A percentile compares a stretch with the other conserved stretches of the same genome.
Conservation (phyloP, 2,888 invertebrate species). For the Megaustenia siamemsis region DNA sequence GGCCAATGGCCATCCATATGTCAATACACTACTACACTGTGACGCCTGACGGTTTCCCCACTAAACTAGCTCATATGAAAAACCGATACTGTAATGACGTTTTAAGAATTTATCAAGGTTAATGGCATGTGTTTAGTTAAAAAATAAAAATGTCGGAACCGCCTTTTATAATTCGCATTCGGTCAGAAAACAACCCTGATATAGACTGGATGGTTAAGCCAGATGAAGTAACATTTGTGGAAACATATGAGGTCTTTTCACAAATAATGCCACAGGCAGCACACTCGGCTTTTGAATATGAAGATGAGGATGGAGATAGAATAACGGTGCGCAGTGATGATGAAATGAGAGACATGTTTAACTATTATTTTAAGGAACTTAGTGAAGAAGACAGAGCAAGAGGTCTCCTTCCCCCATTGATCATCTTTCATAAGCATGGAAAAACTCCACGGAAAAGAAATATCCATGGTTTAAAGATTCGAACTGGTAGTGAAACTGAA, state of each 20-base stretch:
- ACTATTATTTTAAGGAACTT: conserved; percentile 69
- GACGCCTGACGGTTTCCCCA: too few species aligned
- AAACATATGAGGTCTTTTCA: conserved; percentile 74
- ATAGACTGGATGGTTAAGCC: conserved; percentile 77
- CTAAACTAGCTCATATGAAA: too few species aligned
- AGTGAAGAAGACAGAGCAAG: conserved; percentile 70
- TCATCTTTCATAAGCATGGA: conserved; percentile 74
- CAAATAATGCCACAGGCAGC: conserved; percentile 69
- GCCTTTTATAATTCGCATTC: conserved; percentile 71
- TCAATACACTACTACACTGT: too few species aligned
- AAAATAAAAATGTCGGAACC: conserved; percentile 53
- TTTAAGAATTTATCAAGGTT: too few species aligned
- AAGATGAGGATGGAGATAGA: conserved; percentile 78
- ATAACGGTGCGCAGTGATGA: conserved; percentile 79
- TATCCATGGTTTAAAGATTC: conserved; percentile 71
- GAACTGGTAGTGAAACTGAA: conserved; percentile 49
- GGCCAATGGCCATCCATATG: too few species aligned
- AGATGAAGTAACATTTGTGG: conserved; percentile 71
- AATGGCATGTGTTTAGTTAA: too few species aligned
- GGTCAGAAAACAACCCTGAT: conserved; percentile 71
- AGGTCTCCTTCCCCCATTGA: conserved; percentile 70
- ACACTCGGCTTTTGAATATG: conserved; percentile 76
- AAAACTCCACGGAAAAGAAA: conserved; percentile 76
- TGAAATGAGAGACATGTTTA: conserved; percentile 77
- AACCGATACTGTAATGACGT: too few species aligned